A percentile compares a stretch with the other conserved stretches of the same genome.
These are phyloP conservation scores for Arrhamphus sclerolepis DNA, from an alignment of 2,797 vertebrate genomes.

Conservation along the genomic window DNA sequence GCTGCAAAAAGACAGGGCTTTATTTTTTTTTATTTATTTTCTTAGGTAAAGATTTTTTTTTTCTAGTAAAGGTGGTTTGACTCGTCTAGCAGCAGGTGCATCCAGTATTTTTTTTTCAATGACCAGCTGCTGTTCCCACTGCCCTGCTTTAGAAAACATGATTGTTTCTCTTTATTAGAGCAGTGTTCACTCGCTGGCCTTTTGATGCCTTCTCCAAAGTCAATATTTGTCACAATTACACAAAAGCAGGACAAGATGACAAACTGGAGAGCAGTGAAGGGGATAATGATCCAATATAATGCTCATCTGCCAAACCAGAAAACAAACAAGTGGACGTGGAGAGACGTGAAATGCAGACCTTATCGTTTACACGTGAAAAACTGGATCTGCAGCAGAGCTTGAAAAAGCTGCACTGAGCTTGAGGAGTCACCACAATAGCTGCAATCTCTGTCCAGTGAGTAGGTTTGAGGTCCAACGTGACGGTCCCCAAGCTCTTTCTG, in stretches of 20 bases:
- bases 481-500: constrained; percentile 43
- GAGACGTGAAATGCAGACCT: constrained; percentile 6
- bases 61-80: constrained; percentile 7
- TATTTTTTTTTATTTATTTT: not conserved
- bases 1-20: not conserved
- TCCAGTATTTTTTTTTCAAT: constrained; percentile 7
- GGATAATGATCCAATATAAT: constrained; percentile 61
- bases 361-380: constrained; percentile 13
- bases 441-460: not conserved
- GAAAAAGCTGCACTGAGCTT: constrained; percentile 7
- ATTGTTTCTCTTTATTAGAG: constrained; percentile 40
- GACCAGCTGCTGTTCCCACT: constrained; percentile 54
- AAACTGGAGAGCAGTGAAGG: constrained; percentile 41
- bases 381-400: not conserved
- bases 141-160: constrained; percentile 24
- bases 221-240: constrained; percentile 75
- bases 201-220: constrained; percentile 56
- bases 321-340: constrained; percentile 46
- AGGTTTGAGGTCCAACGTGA: constrained; percentile 33
- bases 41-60: too few relatives aligned
- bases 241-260: constrained; percentile 56
- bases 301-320: constrained; percentile 47
- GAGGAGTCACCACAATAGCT: not conserved
- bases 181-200: constrained; percentile 44
- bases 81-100: constrained; percentile 48